Evolutionary conservation across 30 jellyfish, hydroid and myxozoan species (phyloP), one percentile per base, ranked within the genome.

Genomic region (Hydra vulgaris): DNA sequence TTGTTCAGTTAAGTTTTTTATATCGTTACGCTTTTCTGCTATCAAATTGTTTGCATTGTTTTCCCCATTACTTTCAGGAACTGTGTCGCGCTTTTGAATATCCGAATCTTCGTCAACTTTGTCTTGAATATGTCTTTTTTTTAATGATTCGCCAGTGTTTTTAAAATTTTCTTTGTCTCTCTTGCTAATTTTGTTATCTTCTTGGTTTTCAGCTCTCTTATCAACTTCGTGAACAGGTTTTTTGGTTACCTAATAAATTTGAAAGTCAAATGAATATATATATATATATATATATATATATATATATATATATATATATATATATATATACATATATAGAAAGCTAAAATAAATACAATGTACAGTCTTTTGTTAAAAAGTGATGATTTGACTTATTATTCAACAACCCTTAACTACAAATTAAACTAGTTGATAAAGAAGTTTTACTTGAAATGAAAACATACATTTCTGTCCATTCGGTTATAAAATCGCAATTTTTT

Each of bases 71-170:
- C 75, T 53, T 27, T 25, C 61, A 18, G 85, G 85, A 15, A 78
- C 85, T 18, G 85, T 27, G 67, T 78, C 85, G 27, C 85, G 75
- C 66, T 78, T 78, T 78, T 78, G 85, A 18, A 78, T 54, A 4
- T 54, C 27, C 12, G 53, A 8, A 24, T 78, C 77, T 61, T 78
- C 85, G 18, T 78, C 85, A 16, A 68, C 75, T n/a, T 68, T 68
- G 25, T 68, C 75, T 23, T 21, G 77, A 54, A 27, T 25, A 53
- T 78, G 27, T 78, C 85, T 55, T n/a, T 78, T 78, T 19, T 26
- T 25, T 3, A 1, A 20, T 68, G 7, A 16, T 23, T n/a, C n/a
- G n/a, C n/a, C n/a, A n/a, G n/a, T n/a, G n/a, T n/a, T n/a, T n/a
- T n/a, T n/a, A n/a, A n/a, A n/a, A n/a, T 68, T 68, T 68, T n/a